Conservation (phyloP, 2,113 vertebrate species). For the Laterallus jamaicensis region DNA sequence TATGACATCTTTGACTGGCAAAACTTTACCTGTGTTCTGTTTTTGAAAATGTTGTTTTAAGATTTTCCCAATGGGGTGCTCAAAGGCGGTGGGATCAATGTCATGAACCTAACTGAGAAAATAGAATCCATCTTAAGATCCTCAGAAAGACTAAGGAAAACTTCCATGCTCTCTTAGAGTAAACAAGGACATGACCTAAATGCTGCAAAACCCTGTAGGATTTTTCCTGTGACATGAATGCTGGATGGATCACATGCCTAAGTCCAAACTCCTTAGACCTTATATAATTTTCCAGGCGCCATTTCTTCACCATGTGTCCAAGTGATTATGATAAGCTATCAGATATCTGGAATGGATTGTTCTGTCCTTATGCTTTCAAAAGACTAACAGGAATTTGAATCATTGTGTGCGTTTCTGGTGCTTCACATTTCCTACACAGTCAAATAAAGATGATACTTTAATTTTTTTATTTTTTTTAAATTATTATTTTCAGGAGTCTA, state of each 20-base stretch:
- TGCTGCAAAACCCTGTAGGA: background rate
- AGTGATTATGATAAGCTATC: conserved; percentile 53
- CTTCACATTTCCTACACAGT: background rate
- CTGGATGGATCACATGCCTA: conserved; percentile 3
- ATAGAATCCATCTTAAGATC: background rate
- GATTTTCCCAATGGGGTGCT: background rate
- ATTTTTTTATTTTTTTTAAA: background rate
- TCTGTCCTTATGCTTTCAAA: background rate
- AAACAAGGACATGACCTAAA: conserved; percentile 16
- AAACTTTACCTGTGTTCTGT: background rate
- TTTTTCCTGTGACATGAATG: background rate
- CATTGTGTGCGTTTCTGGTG: background rate
- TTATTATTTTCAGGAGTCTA: background rate
- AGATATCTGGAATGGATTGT: conserved; percentile 3
- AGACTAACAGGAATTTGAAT: background rate
- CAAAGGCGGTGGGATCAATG: background rate
- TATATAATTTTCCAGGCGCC: conserved; percentile 11
- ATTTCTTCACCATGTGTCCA: background rate
- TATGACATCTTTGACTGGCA: background rate
- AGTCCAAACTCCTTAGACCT: background rate
- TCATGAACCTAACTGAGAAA: background rate
- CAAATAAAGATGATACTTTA: background rate
- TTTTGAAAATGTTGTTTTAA: background rate
- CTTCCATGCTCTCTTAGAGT: background rate
- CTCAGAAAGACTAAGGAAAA: background rate